Base-by-base conservation (phyloP, 2,113 vertebrate genomes). In the Dipodomys spectabilis region DNA sequence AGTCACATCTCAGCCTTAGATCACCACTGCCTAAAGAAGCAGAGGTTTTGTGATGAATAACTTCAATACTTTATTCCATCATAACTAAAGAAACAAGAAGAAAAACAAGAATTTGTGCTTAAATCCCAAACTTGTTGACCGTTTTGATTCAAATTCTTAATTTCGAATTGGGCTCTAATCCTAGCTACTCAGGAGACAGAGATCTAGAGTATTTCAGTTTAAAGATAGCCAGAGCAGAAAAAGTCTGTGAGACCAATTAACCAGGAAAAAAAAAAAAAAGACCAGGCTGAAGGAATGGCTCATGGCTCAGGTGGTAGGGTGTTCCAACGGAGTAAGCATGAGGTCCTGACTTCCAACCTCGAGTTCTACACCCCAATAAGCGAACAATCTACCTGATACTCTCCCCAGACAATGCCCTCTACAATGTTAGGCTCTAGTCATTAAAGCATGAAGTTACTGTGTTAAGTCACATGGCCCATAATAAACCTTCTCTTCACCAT, bases 401-500 rank as follows among this genome's bases (percentile, higher is more conserved):
- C 2, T 82, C 27, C 39, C 93, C 90, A 96, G 82, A 85, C 62
- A 90, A 88, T 28, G 68, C 45, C 39, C 75, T 62, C 78, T 77
- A 23, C 49, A 86, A 45, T 35, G 39, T 80, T 77, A 88, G 45
- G 22, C 39, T 77, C 23, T 74, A 89, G 45, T 74, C 44, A 88
- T 81, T 83, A 82, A 94, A 81, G 95, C 92, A 72, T 93, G 71
- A 85, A 93, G 84, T 90, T 90, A 65, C 39, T 67, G 30, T 10
- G 9, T 35, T 53, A 77, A 88, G 83, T 83, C 20, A n/a, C 28
- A 44, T 5, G 28, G 53, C 22, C 84, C 35, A 71, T 77, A 88
- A 86, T 32, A 94, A 96, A 79, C 30, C 60, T 85, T 91, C 53
- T 86, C 77, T 88, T 35, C 92, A 68, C 65, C 74, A 87, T 81